Evolutionary conservation across 2,888 invertebrate species (phyloP), one percentile per base, ranked within the genome.

Genomic region (Pyrochroa serraticornis): DNA sequence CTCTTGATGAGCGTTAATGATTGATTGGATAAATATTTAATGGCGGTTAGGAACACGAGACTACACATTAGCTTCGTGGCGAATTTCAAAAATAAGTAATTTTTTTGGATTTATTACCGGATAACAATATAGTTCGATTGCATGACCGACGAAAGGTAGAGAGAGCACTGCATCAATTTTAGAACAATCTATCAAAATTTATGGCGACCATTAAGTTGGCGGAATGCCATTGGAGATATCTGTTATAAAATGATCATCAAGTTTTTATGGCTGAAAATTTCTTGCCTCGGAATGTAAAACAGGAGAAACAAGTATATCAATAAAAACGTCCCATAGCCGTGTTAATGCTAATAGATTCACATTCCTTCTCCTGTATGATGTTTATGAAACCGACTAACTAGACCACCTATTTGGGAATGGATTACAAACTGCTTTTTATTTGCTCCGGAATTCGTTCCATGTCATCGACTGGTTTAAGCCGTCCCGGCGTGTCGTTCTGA

Each of bases 301-400:
- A 56, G 54, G 43, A 57, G 59, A 63, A 59, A 60, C 61, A 60
- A 62, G 56, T 56, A 58, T 63, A 60, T 59, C 60, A 57, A 59
- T 60, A 63, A 63, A 65, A 65, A 64, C 58, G 53, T 46, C 52
- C 22, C 54, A 46, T 45, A 54, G 58, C 52, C 62, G 60, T 62
- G 62, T 64, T 62, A 62, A 65, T 65, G 63, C 57, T 60, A 60
- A 65, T 65, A 58, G 63, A 59, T 61, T 60, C 63, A 44, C 63
- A 60, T 62, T 64, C 63, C 55, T 42, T 45, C 55, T 54, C 46
- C 46, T 50, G 44, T 34, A 39, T 12, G 35, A 47, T 43, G 8
- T 39, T 55, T 50, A 39, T 49, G 13, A 31, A 6, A 14, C 8
- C 35, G 42, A 49, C 45, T 33, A 49, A 49, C 39, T 39, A 49